phyloP scores from a whole-genome alignment of 2,113 vertebrate species.

The Atherinomorus stipes region DNA sequence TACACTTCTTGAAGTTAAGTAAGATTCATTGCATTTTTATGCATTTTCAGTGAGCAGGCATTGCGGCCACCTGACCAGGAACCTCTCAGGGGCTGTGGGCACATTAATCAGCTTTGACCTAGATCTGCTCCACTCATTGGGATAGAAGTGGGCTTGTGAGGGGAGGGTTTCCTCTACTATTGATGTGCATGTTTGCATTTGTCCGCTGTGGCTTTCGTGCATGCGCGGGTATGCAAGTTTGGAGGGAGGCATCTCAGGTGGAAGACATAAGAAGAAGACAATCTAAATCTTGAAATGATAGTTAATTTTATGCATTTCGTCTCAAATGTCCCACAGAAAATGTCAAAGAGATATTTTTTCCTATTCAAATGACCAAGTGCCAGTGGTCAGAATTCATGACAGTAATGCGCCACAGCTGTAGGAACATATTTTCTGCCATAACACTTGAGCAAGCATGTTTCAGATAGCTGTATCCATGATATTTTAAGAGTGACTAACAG shows the following conservation, averaged over 20 bases:
- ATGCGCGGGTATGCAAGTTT: constrained; percentile 37
- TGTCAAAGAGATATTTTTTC: too few species aligned
- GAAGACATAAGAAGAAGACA: too few species aligned
- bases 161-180: constrained; percentile 69
- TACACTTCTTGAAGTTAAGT: not conserved
- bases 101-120: constrained; percentile 85
- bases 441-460: not conserved
- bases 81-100: constrained; percentile 71
- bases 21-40: constrained; percentile 57
- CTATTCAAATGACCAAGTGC: too few species aligned
- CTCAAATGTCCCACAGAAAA: too few species aligned
- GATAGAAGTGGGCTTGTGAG: constrained; percentile 63
- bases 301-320: too few species aligned
- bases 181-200: constrained; percentile 9
- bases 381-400: not conserved
- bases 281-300: too few species aligned
- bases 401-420: not conserved
- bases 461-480: constrained; percentile 21
- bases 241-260: constrained; percentile 8
- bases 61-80: constrained; percentile 75
- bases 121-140: constrained; percentile 78
- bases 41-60: constrained; percentile 56
- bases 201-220: constrained; percentile 33
- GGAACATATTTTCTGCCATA: not conserved
- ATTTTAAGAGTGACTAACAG: constrained; percentile 23